Base-by-base conservation (phyloP, 2,113 vertebrate genomes). In the Melanocharis versteri region DNA sequence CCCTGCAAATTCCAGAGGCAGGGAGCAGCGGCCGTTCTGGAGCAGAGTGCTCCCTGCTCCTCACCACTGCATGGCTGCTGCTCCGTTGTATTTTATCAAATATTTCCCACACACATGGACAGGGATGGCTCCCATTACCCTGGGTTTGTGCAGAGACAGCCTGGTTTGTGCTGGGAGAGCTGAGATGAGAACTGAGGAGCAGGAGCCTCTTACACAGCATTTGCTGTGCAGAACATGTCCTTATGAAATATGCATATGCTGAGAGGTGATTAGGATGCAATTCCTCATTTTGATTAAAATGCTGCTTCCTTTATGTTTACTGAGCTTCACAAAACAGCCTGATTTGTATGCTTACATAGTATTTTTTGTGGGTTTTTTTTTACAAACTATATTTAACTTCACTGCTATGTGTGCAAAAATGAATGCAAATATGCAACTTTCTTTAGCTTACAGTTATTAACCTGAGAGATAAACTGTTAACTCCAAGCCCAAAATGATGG, bases 11-110 rank as follows among this genome's bases (percentile, higher is more conserved):
- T 47, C 77, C 94, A 88, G 68, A 53, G 77, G 44, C 51, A 47
- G 16, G 61, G 81, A 31, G 87, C 83, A 56, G 83, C 57, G 13
- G 93, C 69, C 20, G 39, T 15, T 54, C 90, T 61, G 87, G 92
- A 65, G 96, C 23, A 2, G 98, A 86, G 81, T 95, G 93, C 98
- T 98, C 91, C 97, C 97, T n/a, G 98, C 24, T 62, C 98, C 98
- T 98, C 98, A 94, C 98, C 99, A 98, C 82, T 98, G 98, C 91
- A 98, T 95, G 71, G 97, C 98, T 40, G 99, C 98, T 75, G 97
- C 98, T 14, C 96, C 96, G 0, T 19, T 42, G 20, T 4, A 10
- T 28, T 57, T 54, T 15, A 50, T 7, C 62, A 15, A 17, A 7
- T 19, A 12, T 42, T 56, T 79, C 60, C 50, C 51, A 65, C 42